Base-by-base conservation (phyloP, 2,797 vertebrate species). In the Gymnothorax reevesii region DNA sequence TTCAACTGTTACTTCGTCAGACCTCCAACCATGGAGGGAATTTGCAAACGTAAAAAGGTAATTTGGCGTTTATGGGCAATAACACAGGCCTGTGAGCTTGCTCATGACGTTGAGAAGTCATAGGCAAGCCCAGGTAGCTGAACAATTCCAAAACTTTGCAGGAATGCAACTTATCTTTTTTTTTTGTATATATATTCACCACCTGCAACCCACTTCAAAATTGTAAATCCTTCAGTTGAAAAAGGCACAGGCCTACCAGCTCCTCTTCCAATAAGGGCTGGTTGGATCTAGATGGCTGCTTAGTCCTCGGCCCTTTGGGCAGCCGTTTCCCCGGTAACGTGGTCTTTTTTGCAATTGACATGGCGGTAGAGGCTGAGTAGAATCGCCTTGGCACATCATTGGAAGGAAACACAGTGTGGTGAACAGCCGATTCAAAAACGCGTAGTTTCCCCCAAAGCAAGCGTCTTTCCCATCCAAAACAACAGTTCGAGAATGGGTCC, bases 201-300 rank as follows among this genome's bases (percentile, higher is more conserved):
- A 20, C 60, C 15, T 79, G 22, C 22, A 25, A 82, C 20, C 52
- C 17, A 20, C 13, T 49, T n/a, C 25, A 82, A 60, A 33, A 69
- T 55, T 55, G 54, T 54, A 22, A 55, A 49, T 22, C 64, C 84
- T 57, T 60, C 22, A 84, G 25, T 20, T 15, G 10, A 25, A 20
- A 7, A 59, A 75, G 7, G 27, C 82, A 25, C 82, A 62, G 94
- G 33, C 33, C 33, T 94, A 99, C 98, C 97, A 95, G 88, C 86
- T 91, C 94, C 85, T 95, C 94, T 0, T 94, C 94, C 62, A 93
- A 92, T 6, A 91, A 85, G 0, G 98, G 98, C 88, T 97, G 96
- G 89, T 97, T 99, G 82, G 96, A 89, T 94, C 99, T 96, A 20
- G 99, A 99, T 0, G 99, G 99, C 88, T 99, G 98, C 91, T 99